Evolutionary conservation across 2,797 vertebrate genomes (phyloP), one percentile per base, ranked within the genome.

Genomic region (Molothrus ater): DNA sequence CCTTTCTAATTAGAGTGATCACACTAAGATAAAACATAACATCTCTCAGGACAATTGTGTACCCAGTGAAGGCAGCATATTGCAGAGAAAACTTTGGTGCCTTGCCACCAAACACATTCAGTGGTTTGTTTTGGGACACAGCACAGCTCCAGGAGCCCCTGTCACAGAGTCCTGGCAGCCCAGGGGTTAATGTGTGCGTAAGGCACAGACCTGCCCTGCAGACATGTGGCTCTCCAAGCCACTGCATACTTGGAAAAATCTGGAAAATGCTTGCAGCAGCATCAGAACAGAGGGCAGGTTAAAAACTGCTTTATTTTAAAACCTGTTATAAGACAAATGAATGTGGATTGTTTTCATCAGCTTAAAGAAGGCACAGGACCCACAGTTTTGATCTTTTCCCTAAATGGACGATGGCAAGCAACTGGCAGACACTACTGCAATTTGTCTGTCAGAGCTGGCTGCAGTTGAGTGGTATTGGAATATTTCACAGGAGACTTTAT

Each of bases 61-160:
- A 8, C n/a, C 29, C 24, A 9, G 28, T 51, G 51, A 57, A 64
- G 83, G 47, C n/a, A 57, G n/a, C 16, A 24, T 9, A 17, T n/a
- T 54, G 29, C 80, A 68, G 51, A 54, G 40, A 57, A 51, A 71
- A 18, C 29, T 16, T 50, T 1, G 11, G 17, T 76, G 80, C n/a
- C 51, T n/a, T 18, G 14, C 47, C 34, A 26, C 31, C 42, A 59
- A 65, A 65, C 9, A 25, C 0, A 0, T 13, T 17, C 22, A 40
- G 51, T 0, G 1, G 53, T 66, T 57, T 53, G 29, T 40, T 72
- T 68, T 48, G 65, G 47, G 29, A 36, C 7, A 20, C 56, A 72
- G 7, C 20, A 24, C 2, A 85, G 10, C 50, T 50, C 29, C 54
- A 36, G 56, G 13, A 53, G 56, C 59, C 65, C 10, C 45, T 60